These are phyloP conservation scores for Strix occidentalis DNA, from an alignment of 2,797 vertebrate genomes.

Conservation along the genomic window DNA sequence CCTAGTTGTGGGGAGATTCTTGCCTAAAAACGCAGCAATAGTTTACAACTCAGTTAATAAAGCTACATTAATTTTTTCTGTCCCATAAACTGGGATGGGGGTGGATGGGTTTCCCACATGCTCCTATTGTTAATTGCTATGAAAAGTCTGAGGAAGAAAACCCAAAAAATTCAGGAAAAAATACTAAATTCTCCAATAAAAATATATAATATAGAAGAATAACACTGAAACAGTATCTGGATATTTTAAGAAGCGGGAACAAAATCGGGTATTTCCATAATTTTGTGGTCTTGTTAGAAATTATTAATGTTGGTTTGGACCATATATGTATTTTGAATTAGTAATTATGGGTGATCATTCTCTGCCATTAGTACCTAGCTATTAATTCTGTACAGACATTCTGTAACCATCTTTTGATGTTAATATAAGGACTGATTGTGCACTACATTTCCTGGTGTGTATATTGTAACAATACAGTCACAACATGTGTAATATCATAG, in stretches of 20 bases:
- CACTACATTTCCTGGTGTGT: constrained; percentile 13
- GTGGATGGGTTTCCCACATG: background rate
- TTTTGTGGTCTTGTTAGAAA: constrained; percentile 18
- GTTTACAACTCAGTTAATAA: background rate
- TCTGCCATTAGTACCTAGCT: constrained; percentile 55
- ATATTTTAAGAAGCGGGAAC: background rate
- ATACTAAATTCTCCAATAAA: background rate
- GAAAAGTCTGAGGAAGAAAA: background rate
- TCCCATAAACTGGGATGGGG: background rate
- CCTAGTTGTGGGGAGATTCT: background rate
- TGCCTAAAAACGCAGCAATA: background rate
- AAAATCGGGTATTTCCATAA: background rate
- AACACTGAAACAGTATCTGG: background rate
- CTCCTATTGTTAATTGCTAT: background rate
- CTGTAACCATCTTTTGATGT: constrained; percentile 21
- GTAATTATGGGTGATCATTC: constrained; percentile 43
- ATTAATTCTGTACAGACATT: constrained; percentile 53
- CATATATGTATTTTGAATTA: constrained; percentile 47
- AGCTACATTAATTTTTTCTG: background rate
- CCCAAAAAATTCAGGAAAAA: background rate
- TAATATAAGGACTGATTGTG: constrained; percentile 20
- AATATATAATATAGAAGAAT: background rate
- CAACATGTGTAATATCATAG: background rate
- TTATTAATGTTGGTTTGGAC: constrained; percentile 10
- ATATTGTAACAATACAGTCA: background rate